Base-by-base conservation (phyloP, 2,113 vertebrate species). In the Symphodus melops region DNA sequence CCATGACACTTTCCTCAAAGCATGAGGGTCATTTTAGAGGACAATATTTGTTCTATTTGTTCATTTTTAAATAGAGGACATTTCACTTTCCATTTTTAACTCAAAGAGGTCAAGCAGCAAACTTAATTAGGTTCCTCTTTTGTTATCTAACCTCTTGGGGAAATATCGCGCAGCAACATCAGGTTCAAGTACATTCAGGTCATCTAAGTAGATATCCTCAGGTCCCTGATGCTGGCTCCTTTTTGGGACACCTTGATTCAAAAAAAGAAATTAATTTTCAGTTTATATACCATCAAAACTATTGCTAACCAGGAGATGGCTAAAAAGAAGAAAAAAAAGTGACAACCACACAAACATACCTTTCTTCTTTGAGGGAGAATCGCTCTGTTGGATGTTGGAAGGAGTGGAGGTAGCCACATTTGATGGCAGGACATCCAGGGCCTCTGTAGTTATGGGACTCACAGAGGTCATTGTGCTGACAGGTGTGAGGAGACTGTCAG, bases 151-250 rank as follows among this genome's bases (percentile, higher is more conserved):
- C 98, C 97, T 99, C 93, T 98, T 99, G 28, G 98, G 97, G 89
- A 99, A 99, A 87, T 99, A 99, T 55, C 98, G 95, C 20, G 97
- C 98, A 72, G 96, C 98, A 72, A 98, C 96, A 83, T 98, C 97
- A 73, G 98, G 97, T 87, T 98, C 98, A 75, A 99, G 94, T 73
- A 93, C 96, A 82, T 96, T 98, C 70, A 99, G 86, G 81, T 99
- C 98, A 79, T 99, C 98, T 42, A 99, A 93, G 89, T 99, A 99
- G 91, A 99, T 99, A 83, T 98, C 98, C 17, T 98, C 97, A 66
- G 98, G 98, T 3, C 98, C 98, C 85, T 98, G 98, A 86, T 99
- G 98, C 78, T 99, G 96, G 88, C 97, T 99, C 88, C 98, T 93
- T 81, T 99, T 99, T 57, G 96, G 96, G 57, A 98, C 94, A 51